Base-by-base conservation (phyloP, 1,140 invertebrate species). In the Heliconius hewitsoni region DNA sequence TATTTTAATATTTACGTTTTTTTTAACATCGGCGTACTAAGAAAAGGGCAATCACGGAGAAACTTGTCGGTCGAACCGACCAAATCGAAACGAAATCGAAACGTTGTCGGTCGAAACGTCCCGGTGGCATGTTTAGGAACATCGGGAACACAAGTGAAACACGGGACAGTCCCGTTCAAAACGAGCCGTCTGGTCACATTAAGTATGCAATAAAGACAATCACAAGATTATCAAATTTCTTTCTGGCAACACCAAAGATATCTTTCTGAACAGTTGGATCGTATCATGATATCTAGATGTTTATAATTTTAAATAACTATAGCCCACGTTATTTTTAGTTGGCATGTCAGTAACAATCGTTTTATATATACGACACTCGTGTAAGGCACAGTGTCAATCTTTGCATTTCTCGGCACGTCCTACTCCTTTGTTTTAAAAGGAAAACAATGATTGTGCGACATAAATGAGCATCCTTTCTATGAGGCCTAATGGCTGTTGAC, bases 391-490 rank as follows among this genome's bases (percentile, higher is more conserved):
- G 70, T 39, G 70, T 76, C 74, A 46, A 66, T 52, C 80, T 83
- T 82, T 74, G 70, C 57, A 79, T 82, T 82, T 74, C 83, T 74
- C 76, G 30, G 76, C 82, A 80, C 81, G 83, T 84, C 72, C 55
- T 50, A 73, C 78, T 72, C 66, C 81, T 84, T 77, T 79, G 78
- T 82, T 82, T 71, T 66, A 82, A 84, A 84, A 82, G 81, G 81
- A 78, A 84, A 84, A 84, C 83, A 84, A 84, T 84, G 73, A 37
- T 74, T 55, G 52, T 80, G 81, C 75, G 81, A 82, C 78, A 82
- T 78, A 82, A 80, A 82, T 80, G 85, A 84, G 83, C 77, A 82
- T 82, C 81, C 75, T 80, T 76, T 77, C 57, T 73, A 80, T 80
- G 27, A 80, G 79, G 81, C 77, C 42, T 70, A 42, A 42, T 66